phyloP scores from a whole-genome alignment of 2,797 vertebrate species.

The Myiothlypis coronata region DNA sequence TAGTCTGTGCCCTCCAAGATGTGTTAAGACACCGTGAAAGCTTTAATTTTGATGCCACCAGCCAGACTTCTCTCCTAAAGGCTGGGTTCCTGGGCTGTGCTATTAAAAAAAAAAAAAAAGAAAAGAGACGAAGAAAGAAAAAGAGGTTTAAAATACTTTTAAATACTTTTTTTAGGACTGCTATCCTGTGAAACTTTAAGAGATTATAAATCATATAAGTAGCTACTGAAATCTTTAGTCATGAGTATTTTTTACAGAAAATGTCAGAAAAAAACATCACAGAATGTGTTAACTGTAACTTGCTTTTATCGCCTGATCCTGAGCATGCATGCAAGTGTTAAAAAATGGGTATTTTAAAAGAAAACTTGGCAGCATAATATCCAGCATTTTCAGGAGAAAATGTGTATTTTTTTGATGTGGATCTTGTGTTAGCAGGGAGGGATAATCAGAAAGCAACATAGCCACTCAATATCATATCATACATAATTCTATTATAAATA shows the following conservation, averaged over 20 bases:
- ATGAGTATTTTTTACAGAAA: background rate
- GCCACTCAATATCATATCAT: background rate
- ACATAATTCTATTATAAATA: background rate
- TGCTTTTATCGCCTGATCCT: background rate
- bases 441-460: background rate
- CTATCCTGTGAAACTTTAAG: constrained; percentile 3
- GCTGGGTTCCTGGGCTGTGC: background rate
- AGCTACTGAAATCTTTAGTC: constrained; percentile 31
- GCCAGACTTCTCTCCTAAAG: background rate
- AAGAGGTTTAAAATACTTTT: background rate
- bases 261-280: constrained; percentile 34
- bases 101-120: background rate
- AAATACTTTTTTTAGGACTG: background rate
- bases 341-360: constrained; percentile 26
- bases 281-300: constrained; percentile 7
- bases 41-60: background rate
- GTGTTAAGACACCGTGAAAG: background rate
- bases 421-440: background rate
- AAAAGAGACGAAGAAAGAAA: background rate
- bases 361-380: constrained; percentile 38
- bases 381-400: background rate
- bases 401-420: background rate
- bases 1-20: background rate
- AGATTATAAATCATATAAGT: background rate
- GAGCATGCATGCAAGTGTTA: constrained; percentile 15